Base-by-base conservation (phyloP, 2,888 invertebrate species). In the Diogma glabrata region DNA sequence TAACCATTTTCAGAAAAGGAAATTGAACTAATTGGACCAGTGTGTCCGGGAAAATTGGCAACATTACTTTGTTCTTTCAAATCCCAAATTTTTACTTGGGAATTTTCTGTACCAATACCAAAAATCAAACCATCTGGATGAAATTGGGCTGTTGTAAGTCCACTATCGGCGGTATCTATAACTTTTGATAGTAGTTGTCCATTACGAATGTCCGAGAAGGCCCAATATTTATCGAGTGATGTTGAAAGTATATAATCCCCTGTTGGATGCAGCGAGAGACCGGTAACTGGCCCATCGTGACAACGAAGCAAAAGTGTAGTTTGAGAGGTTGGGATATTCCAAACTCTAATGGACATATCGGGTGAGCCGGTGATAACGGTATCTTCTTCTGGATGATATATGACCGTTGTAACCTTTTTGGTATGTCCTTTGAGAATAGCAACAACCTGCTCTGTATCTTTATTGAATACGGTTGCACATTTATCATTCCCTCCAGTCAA, bases 1-100 rank as follows among this genome's bases (percentile, higher is more conserved):
- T 97, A 99, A 64, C 99, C 99, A 70, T 99, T 99, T 74, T 99
- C 99, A 1, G 97, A 99, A 76, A 99, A 99, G 1, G 96, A 90
- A 60, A 99, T 94, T 2, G 95, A 88, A 1, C 93, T 92, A 56
- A 99, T 95, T 0, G 91, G 87, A 0, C 95, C 96, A 47, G 88
- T 84, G 68, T 99, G 99, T 1, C 97, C 87, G 1, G 94, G 90
- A 75, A 99, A 99, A 72, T 95, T 95, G 46, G 97, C 97, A 1
- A 97, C 97, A 70, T 96, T 97, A 59, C 87, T 88, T 66, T 95
- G 87, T 67, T 96, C 95, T 67, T 97, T 97, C 63, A 99, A 75
- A 76, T 99, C 99, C 99, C 99, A 99, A 69, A 99, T 97, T 74
- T 96, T 97, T 8, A 99, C 94, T 67, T 93, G 86, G 0, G 95